Evolutionary conservation across 2,113 vertebrate species (phyloP).

Genomic region (Zonotrichia leucophrys): DNA sequence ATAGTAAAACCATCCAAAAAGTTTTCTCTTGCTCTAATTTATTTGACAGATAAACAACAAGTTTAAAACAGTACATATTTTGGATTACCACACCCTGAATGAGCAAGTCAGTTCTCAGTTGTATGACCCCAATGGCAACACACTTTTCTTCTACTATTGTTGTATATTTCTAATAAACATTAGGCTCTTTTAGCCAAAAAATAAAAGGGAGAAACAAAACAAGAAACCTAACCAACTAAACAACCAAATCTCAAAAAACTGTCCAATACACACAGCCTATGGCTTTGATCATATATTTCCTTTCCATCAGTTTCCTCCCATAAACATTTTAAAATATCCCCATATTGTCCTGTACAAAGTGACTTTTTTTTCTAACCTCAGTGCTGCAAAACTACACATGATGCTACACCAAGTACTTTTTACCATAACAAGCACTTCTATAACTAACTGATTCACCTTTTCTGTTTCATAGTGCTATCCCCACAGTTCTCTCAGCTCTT

Average conservation of each 20-base stretch:
- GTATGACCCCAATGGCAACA: background rate
- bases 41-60: background rate
- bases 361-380: background rate
- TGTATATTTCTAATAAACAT: background rate
- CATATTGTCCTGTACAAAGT: background rate
- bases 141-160: background rate
- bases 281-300: background rate
- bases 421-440: background rate
- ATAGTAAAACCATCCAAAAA: background rate
- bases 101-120: background rate
- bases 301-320: background rate
- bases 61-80: background rate
- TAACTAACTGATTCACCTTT: background rate
- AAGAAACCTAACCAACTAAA: background rate
- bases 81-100: background rate
- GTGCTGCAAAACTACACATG: background rate
- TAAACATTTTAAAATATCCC: background rate
- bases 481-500: background rate
- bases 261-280: background rate
- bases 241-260: background rate
- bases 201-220: rapidly evolving
- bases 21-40: background rate
- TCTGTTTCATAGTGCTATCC: background rate
- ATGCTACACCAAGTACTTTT: background rate
- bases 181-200: background rate